Conservation (phyloP, 2,113 vertebrate species). For the Paralichthys olivaceus region DNA sequence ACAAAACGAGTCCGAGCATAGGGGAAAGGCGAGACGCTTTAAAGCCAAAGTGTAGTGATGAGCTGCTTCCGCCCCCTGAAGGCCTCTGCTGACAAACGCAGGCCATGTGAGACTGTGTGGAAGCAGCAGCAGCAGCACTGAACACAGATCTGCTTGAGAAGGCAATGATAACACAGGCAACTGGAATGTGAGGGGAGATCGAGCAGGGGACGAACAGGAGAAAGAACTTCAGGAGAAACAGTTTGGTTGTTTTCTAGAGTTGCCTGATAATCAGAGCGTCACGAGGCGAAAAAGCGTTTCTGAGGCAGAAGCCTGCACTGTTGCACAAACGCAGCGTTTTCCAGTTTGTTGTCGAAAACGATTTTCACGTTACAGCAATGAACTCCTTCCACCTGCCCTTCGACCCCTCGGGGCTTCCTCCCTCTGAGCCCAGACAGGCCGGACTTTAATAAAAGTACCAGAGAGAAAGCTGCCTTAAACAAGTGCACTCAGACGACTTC, state of each 20-base stretch:
- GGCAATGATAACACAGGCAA: neutral
- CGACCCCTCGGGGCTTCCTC: neutral
- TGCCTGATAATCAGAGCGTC: neutral
- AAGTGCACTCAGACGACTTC: neutral
- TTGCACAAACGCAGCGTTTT: neutral
- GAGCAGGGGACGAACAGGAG: neutral
- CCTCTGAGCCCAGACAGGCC: neutral
- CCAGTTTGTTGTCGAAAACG: neutral
- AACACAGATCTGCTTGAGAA: conserved; percentile 7
- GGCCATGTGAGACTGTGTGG: neutral
- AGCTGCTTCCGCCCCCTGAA: neutral
- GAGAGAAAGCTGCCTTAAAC: conserved; percentile 8
- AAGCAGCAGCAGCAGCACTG: neutral
- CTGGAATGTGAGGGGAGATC: neutral
- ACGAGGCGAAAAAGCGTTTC: neutral
- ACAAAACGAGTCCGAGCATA: conserved; percentile 25
- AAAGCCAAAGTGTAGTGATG: conserved; percentile 48
- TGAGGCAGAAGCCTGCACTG: neutral
- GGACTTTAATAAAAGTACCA: neutral
- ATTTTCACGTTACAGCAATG: neutral
- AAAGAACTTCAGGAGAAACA: neutral
- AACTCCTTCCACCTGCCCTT: conserved; percentile 2
- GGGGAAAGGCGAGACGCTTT: conserved; percentile 27
- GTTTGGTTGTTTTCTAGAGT: neutral
- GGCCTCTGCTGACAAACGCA: conserved; percentile 21